A percentile compares a stretch with the other conserved stretches of the same genome.
Evolutionary conservation across 2,888 invertebrate species (phyloP).

Genomic region (Stictocephala bisonia): DNA sequence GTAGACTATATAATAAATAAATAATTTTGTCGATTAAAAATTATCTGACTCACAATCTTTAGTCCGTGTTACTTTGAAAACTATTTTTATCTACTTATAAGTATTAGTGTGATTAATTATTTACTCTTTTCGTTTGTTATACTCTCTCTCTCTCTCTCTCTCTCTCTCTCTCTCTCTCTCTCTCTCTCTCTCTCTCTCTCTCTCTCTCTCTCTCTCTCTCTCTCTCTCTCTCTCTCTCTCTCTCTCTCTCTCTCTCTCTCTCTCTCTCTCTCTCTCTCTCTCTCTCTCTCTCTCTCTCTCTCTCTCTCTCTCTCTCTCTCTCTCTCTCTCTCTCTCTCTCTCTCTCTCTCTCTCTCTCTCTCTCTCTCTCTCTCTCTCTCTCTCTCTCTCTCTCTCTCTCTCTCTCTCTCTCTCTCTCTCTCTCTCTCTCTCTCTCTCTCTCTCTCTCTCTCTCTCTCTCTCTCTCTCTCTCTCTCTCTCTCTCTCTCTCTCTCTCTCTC

Average conservation of each 20-base stretch:
- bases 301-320: conserved; percentile 8
- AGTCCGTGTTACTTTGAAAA: no score
- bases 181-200: background rate
- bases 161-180: background rate
- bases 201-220: background rate
- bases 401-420: background rate
- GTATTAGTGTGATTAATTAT: no score
- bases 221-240: background rate
- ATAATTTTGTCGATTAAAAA: no score
- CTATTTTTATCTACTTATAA: no score
- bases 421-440: background rate
- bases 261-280: background rate
- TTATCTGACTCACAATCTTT: no score
- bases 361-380: background rate
- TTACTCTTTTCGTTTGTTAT: conserved; percentile 5
- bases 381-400: background rate
- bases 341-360: conserved; percentile 31
- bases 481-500: background rate
- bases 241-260: conserved; percentile 15
- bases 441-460: conserved; percentile 12
- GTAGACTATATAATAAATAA: no score
- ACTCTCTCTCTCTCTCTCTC: conserved; percentile 11
- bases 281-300: background rate
- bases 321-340: background rate
- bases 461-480: background rate